A percentile compares a stretch with the other conserved stretches of the same genome.
Evolutionary conservation across 2,888 invertebrate species (phyloP).

Genomic region (Calephelis perditalis): DNA sequence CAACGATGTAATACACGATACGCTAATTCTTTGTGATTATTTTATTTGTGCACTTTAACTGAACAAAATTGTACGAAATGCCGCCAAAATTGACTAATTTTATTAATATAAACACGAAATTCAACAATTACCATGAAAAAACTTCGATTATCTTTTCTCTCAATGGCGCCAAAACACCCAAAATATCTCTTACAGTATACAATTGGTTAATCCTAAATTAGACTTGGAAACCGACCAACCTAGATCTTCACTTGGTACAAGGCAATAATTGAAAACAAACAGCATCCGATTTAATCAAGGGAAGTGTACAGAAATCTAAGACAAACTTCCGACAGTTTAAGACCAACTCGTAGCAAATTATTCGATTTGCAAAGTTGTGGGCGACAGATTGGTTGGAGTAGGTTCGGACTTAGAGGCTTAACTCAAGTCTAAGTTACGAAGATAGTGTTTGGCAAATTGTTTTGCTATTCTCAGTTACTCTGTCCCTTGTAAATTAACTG

Average conservation of each 20-base stretch:
- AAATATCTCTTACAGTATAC: too few relatives aligned
- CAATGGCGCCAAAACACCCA: too few relatives aligned
- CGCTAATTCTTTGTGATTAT: too few relatives aligned
- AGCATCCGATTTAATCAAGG: neutral
- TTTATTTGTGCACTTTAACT: too few relatives aligned
- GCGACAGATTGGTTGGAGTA: constrained; percentile 3
- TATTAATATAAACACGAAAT: too few relatives aligned
- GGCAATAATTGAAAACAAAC: neutral
- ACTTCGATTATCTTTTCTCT: too few relatives aligned
- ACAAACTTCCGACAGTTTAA: constrained; percentile 6
- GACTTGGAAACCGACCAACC: too few relatives aligned
- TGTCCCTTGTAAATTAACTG: constrained; percentile 12
- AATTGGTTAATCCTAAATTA: too few relatives aligned
- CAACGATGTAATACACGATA: too few relatives aligned
- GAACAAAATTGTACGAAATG: too few relatives aligned
- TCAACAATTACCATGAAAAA: too few relatives aligned
- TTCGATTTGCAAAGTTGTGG: constrained; percentile 1
- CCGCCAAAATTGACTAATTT: too few relatives aligned
- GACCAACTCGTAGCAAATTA: constrained; percentile 7
- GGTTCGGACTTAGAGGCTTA: constrained; percentile 3
- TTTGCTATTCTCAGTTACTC: constrained; percentile 9
- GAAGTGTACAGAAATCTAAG: neutral
- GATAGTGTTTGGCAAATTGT: constrained; percentile 18
- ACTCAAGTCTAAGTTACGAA: constrained; percentile 12
- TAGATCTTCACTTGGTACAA: neutral